A percentile compares a stretch with the other conserved stretches of the same genome.
Evolutionary conservation across 2,797 vertebrate species (phyloP).

Genomic region (Phalanger gymnotis): DNA sequence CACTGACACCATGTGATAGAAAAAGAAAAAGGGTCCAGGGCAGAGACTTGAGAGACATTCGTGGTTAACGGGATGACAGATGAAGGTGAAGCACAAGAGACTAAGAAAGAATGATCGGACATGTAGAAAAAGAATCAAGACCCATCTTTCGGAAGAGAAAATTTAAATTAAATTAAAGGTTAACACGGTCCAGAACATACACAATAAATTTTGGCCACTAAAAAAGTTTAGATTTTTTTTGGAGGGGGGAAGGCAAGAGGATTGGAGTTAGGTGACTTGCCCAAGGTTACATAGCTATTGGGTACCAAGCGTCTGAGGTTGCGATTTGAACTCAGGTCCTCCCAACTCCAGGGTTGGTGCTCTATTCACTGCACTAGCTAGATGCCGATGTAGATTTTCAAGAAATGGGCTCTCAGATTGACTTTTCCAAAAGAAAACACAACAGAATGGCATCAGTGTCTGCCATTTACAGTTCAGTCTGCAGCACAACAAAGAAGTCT

Average conservation of each 20-base stretch:
- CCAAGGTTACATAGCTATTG: too few relatives aligned
- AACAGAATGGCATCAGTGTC: conserved; percentile 83
- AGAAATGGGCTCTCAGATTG: conserved; percentile 73
- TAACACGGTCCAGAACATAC: conserved; percentile 63
- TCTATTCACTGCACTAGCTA: too few relatives aligned
- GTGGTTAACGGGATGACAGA: neutral
- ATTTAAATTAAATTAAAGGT: conserved; percentile 64
- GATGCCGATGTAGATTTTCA: conserved; percentile 48
- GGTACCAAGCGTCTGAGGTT: too few relatives aligned
- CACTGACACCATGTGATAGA: neutral
- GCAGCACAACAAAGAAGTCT: conserved; percentile 79
- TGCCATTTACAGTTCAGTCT: conserved; percentile 78
- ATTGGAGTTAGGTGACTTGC: too few relatives aligned
- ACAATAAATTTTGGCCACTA: conserved; percentile 75
- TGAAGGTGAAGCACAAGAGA: neutral
- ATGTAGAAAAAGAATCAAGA: neutral
- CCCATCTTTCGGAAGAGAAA: neutral
- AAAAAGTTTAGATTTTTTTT: conserved; percentile 69
- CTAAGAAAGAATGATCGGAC: neutral
- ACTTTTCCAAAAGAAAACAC: conserved; percentile 44
- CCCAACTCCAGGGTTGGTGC: too few relatives aligned
- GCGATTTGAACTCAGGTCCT: too few relatives aligned
- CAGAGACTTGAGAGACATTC: neutral
- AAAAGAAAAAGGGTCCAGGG: neutral
- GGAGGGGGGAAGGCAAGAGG: too few relatives aligned